Base-by-base conservation (phyloP, 2,888 invertebrate genomes). In the Trachelus iudaicus region DNA sequence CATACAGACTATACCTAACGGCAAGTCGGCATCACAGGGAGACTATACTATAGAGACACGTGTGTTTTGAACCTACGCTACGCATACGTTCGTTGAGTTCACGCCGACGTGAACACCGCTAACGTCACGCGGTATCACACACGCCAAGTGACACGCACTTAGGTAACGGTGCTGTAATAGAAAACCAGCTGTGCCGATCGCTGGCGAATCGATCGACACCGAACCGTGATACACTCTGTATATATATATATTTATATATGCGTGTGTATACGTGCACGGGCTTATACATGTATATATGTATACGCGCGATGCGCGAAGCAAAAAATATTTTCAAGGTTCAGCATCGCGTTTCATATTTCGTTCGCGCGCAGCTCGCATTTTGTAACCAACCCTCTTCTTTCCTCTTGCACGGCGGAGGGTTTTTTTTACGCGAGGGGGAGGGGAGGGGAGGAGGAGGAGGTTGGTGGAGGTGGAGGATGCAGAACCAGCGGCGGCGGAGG, bases 11-110 rank as follows among this genome's bases (percentile, higher is more conserved):
- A 56, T 56, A 56, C 6, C 56, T 56, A 56, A 56, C 56, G 23
- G 9, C 56, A 56, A 23, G 56, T 15, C 56, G 9, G 15, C 56
- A 56, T 56, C 56, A 56, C 56, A 56, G 56, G 9, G 23, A 23
- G 56, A 56, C 56, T 56, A 56, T 56, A 56, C 56, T 56, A 4
- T 83, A 86, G 87, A 86, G 87, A 87, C 88, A 85, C 87, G 87
- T 86, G 86, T 84, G 87, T 86, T 83, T 80, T 80, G 81, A 85
- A 86, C 81, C 84, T 87, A 88, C 87, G 86, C 80, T 87, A 86
- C 83, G 86, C 86, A 85, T 85, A 84, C 83, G 83, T 81, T 83
- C 81, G 82, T 82, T 79, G 84, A 81, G 34, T 34, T 34, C 74
- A 71, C 33, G 71, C 33, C 56, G 23, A 33, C 71, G 71, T 71